These are phyloP conservation scores for Anthopleura sola DNA, from an alignment of 64 coral and sea anemone genomes.

Conservation along the genomic window DNA sequence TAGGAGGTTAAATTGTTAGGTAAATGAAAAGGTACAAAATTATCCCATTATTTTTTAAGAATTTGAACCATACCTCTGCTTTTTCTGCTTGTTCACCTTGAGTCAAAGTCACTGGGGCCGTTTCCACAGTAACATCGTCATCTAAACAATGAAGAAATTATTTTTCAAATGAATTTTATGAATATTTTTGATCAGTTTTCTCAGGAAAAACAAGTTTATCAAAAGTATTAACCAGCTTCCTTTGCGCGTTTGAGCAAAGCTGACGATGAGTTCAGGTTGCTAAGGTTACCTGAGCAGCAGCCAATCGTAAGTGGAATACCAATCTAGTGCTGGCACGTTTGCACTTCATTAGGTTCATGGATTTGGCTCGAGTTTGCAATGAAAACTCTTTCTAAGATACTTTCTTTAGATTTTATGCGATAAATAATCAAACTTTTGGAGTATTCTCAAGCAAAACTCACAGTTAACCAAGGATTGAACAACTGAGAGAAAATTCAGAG, in stretches of 20 bases:
- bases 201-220: too few relatives aligned
- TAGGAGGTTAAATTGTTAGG: too few relatives aligned
- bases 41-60: too few relatives aligned
- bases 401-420: neutral
- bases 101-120: slow-evolving; percentile 48
- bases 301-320: neutral
- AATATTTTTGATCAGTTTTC: neutral
- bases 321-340: neutral
- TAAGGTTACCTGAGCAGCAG: neutral
- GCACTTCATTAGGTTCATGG: neutral
- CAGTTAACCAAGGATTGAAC: neutral
- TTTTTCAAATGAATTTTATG: neutral
- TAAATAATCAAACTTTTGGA: neutral
- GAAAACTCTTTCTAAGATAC: neutral
- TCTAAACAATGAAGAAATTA: slow-evolving; percentile 24
- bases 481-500: neutral
- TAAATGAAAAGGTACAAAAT: too few relatives aligned
- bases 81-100: slow-evolving; percentile 59
- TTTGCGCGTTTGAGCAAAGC: too few relatives aligned
- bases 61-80: slow-evolving; percentile 26
- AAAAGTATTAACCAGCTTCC: too few relatives aligned
- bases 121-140: slow-evolving; percentile 40
- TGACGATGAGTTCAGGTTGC: neutral
- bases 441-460: neutral
- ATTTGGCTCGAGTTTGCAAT: neutral